These are phyloP conservation scores for Pogoniulus pusillus DNA, from an alignment of 2,797 vertebrate genomes.

Conservation along the genomic window DNA sequence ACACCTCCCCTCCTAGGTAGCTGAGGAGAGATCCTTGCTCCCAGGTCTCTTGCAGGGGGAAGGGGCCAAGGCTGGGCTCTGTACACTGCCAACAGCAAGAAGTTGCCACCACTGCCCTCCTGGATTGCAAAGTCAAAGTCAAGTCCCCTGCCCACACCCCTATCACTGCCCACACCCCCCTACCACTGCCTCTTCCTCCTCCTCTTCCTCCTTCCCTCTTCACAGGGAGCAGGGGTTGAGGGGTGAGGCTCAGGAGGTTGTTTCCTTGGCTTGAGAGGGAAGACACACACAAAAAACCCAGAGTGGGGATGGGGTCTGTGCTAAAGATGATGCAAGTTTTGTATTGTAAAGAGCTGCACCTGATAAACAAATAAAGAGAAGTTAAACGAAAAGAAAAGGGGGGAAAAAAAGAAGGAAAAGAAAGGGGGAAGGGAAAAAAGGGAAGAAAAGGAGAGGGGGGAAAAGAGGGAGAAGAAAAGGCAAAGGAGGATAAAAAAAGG, in stretches of 20 bases:
- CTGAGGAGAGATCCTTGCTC: background rate
- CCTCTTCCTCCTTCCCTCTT: background rate
- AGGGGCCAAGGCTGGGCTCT: background rate
- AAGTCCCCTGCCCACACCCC: background rate
- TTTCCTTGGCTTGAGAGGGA: too few relatives aligned
- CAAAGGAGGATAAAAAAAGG: too few relatives aligned
- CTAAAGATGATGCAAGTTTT: conserved; percentile 49
- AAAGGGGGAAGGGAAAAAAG: too few relatives aligned
- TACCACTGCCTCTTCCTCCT: background rate
- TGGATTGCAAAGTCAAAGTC: background rate
- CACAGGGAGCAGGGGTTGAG: background rate
- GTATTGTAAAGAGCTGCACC: conserved; percentile 57
- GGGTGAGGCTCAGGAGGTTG: rapidly evolving
- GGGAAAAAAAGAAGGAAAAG: background rate
- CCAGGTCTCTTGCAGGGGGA: background rate
- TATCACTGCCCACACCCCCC: background rate
- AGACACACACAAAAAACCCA: background rate
- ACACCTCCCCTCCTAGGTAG: background rate
- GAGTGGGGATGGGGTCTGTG: conserved; percentile 20
- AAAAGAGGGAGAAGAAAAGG: too few relatives aligned
- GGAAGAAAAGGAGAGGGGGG: too few relatives aligned
- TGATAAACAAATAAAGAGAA: too few relatives aligned
- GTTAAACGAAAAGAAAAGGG: background rate
- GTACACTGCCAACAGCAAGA: conserved; percentile 51
- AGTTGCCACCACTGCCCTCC: conserved; percentile 49